These are phyloP conservation scores for Heliocidaris erythrogramma DNA, from an alignment of 35 echinoderm and acorn worm genomes.

Conservation along the genomic window DNA sequence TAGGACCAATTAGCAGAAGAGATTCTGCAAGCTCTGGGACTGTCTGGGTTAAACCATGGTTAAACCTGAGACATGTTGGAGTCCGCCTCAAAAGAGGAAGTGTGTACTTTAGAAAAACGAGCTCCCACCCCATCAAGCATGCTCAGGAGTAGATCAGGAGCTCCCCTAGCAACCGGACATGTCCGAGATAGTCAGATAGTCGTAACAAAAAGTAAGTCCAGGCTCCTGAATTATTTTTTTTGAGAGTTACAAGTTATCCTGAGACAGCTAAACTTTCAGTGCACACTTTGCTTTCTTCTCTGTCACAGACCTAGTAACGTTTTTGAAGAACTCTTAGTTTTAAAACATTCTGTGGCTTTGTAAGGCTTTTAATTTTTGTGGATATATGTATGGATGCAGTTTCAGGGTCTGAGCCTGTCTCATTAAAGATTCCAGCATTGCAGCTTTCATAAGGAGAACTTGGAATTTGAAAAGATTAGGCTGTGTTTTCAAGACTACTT, in stretches of 20 bases:
- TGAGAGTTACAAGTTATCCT: not conserved
- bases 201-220: not conserved
- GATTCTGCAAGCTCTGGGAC: not conserved
- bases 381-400: too few species aligned
- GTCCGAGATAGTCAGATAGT: not conserved
- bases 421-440: too few species aligned
- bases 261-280: not conserved
- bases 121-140: constrained; percentile 18
- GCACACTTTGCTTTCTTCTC: not conserved
- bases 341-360: too few species aligned
- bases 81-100: not conserved
- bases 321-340: too few species aligned
- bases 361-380: too few species aligned
- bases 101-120: not conserved
- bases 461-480: not conserved
- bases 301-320: too few species aligned
- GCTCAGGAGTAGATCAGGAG: not conserved
- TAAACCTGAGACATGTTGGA: not conserved
- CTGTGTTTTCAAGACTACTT: not conserved
- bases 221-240: not conserved
- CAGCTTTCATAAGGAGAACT: not conserved
- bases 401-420: too few species aligned
- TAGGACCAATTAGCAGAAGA: not conserved
- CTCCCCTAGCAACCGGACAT: constrained; percentile 18
- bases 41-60: not conserved